A percentile compares a stretch with the other conserved stretches of the same genome.
These are phyloP conservation scores for Monochamus saltuarius DNA, from an alignment of 1,140 invertebrate species.

Conservation along the genomic window DNA sequence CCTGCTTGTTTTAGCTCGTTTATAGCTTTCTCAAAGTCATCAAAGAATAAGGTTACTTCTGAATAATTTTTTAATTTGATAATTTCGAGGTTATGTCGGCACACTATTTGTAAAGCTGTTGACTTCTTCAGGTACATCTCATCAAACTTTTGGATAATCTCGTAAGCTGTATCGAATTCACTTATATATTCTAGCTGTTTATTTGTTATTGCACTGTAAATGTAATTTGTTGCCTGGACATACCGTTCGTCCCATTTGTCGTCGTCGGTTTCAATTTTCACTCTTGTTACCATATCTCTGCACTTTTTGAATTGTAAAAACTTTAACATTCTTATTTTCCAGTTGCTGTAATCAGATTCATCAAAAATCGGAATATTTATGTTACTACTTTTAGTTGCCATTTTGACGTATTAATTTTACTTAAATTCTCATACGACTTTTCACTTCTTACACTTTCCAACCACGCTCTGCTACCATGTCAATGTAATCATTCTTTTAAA, in stretches of 20 bases:
- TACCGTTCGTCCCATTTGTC: slow-evolving; percentile 33
- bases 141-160: slow-evolving; percentile 43
- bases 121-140: slow-evolving; percentile 39
- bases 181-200: slow-evolving; percentile 37
- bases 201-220: slow-evolving; percentile 37
- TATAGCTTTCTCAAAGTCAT: slow-evolving; percentile 41
- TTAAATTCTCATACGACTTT: too few species aligned
- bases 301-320: slow-evolving; percentile 41
- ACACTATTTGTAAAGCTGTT: slow-evolving; percentile 41
- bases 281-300: slow-evolving; percentile 22
- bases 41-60: slow-evolving; percentile 32
- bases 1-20: slow-evolving; percentile 42
- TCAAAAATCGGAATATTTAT: slow-evolving; percentile 41
- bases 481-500: background rate
- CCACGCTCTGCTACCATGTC: slow-evolving; percentile 6
- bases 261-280: slow-evolving; percentile 21
- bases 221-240: slow-evolving; percentile 38
- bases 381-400: background rate
- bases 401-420: too few species aligned
- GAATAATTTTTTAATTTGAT: slow-evolving; percentile 36
- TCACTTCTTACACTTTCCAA: background rate
- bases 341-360: slow-evolving; percentile 43
- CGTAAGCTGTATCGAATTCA: slow-evolving; percentile 25
- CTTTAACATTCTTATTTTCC: slow-evolving; percentile 33
- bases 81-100: slow-evolving; percentile 36